Evolutionary conservation across 2,113 vertebrate genomes (phyloP), one percentile per base, ranked within the genome.

Genomic region (Cepphus grylle): DNA sequence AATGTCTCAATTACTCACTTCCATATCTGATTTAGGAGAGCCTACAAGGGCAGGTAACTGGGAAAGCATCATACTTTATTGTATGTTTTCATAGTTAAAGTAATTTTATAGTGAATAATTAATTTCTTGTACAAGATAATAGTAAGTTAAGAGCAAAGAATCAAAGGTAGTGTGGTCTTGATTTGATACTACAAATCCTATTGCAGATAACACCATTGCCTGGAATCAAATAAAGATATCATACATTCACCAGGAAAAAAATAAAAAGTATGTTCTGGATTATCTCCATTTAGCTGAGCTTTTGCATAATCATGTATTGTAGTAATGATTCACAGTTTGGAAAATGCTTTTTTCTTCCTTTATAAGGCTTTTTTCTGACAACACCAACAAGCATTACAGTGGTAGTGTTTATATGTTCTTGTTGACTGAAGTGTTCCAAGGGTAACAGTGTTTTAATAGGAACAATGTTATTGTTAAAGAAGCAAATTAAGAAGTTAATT

Each of bases 401-500:
- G 56, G 12, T 55, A 81, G 53, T 2, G 0, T 96, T 86, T 89
- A 12, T 74, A 27, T 67, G 4, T 85, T 18, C 32, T 79, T 84
- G 47, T 55, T 93, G 73, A 59, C 38, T 81, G 52, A 91, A 94
- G 55, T 78, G 23, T 40, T 95, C 43, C 40, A 49, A 90, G 66
- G n/a, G 7, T 73, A 94, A 84, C 45, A 53, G 14, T 70, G 49
- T 87, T 87, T 90, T 90, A 90, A 80, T 82, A 86, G 70, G 82
- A 96, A 91, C 65, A 87, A 73, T 85, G 42, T 82, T 87, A 85
- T 72, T 90, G 56, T 82, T 96, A 82, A 96, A 85, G 49, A 55
- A 91, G 58, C 78, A 95, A 88, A 95, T 94, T 69, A 80, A 93
- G 87, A 91, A 61, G 61, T 88, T 94, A 88, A 73, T 95, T 94